A percentile compares a stretch with the other conserved stretches of the same genome.
Conservation (phyloP, 1,140 invertebrate genomes). For the Drosophila busckii region DNA sequence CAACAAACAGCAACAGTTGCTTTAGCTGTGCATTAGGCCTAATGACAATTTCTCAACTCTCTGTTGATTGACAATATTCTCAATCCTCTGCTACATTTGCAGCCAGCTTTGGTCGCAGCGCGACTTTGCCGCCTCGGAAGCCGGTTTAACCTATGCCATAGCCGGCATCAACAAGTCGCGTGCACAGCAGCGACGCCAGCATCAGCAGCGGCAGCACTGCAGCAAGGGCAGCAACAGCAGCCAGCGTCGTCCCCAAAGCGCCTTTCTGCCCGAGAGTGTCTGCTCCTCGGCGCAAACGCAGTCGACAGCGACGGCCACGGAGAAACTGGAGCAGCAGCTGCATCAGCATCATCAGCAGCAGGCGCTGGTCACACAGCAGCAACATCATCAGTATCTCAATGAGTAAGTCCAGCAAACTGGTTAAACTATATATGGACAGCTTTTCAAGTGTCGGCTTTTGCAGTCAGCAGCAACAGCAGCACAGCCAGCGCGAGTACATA, state of each 20-base stretch:
- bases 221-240: slow-evolving; percentile 49
- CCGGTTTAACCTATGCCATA: slow-evolving; percentile 70
- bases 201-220: slow-evolving; percentile 59
- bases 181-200: slow-evolving; percentile 55
- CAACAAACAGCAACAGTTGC: slow-evolving; percentile 23
- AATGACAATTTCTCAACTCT: slow-evolving; percentile 23
- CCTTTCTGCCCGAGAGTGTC: slow-evolving; percentile 67
- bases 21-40: slow-evolving; percentile 39
- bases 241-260: slow-evolving; percentile 50
- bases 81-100: background rate
- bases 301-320: slow-evolving; percentile 69
- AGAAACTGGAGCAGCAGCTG: slow-evolving; percentile 69
- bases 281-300: slow-evolving; percentile 72
- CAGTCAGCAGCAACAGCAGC: slow-evolving; percentile 40
- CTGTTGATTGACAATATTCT: background rate
- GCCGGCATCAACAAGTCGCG: slow-evolving; percentile 52
- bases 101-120: slow-evolving; percentile 67
- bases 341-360: slow-evolving; percentile 70
- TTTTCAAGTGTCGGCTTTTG: slow-evolving; percentile 6
- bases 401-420: slow-evolving; percentile 48
- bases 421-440: slow-evolving; percentile 8
- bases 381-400: slow-evolving; percentile 68
- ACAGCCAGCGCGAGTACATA: slow-evolving; percentile 71
- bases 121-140: slow-evolving; percentile 71
- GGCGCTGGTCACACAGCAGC: slow-evolving; percentile 59